Conservation (phyloP, 2,797 vertebrate genomes). For the Schizothorax lantsangensis region DNA sequence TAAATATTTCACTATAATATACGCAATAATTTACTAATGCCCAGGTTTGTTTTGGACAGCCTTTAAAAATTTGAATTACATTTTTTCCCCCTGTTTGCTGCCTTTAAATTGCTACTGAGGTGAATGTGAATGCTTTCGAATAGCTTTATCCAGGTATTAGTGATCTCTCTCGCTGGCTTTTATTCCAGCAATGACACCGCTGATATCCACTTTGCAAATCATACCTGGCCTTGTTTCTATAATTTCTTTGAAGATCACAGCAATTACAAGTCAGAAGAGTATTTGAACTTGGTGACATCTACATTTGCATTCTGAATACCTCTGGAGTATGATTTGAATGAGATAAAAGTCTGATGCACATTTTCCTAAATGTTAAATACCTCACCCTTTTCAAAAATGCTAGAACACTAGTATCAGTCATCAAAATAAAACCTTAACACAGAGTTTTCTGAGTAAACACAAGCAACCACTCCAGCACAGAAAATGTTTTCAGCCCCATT, state of each 20-base stretch:
- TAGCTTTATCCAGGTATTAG: background rate
- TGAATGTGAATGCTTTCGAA: background rate
- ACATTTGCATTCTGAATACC: background rate
- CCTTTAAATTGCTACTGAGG: background rate
- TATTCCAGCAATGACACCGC: background rate
- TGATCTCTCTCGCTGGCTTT: background rate
- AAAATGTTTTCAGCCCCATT: background rate
- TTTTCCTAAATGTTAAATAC: constrained; percentile 16
- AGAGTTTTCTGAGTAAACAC: background rate
- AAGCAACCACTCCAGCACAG: background rate
- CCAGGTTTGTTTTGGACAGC: background rate
- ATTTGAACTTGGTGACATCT: background rate
- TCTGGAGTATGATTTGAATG: constrained; percentile 20
- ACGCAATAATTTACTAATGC: no score
- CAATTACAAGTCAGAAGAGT: background rate
- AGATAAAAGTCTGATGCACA: background rate
- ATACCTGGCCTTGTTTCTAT: background rate
- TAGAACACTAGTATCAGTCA: background rate
- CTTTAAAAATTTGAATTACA: background rate
- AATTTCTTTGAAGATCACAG: background rate
- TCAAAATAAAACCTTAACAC: background rate
- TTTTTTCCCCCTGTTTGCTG: background rate
- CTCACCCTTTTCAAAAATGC: background rate
- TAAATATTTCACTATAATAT: no score
- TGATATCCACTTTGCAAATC: constrained; percentile 11